Base-by-base conservation (phyloP, 2,113 vertebrate genomes). In the Danionella cerebrum region DNA sequence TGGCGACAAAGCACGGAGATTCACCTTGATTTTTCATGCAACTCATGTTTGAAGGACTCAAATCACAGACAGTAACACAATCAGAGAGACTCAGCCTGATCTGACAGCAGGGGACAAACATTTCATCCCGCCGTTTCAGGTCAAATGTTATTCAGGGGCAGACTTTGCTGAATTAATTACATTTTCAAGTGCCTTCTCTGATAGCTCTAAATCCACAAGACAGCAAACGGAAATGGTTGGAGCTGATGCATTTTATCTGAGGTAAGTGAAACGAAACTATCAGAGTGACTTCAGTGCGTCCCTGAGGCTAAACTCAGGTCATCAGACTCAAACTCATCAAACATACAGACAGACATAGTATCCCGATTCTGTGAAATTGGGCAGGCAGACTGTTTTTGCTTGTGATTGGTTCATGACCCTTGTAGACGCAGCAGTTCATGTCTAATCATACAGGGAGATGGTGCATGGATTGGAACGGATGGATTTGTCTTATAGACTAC, bases 131-230 rank as follows among this genome's bases (percentile, higher is more conserved):
- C 25, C 25, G 53, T 59, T 68, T 63, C 63, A 52, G 69, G 54
- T 25, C 38, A 55, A 55, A 74, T 68, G 29, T 67, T 55, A 55
- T 63, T 66, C 8, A 21, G 24, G 65, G 65, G 44, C 69, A 51
- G 67, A 59, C 35, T 62, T 35, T 35, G 42, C 41, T 24, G 58
- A 54, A 48, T 69, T 74, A 69, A 78, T 75, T 65, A 75, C 21
- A 54, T 69, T 69, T 58, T 51, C 14, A 25, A 68, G 67, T 47
- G 38, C 50, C 41, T 71, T 39, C 38, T 24, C 64, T 68, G 67
- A 70, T 73, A 69, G 66, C 10, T 71, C 29, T 63, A 69, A 71
- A 71, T 59, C 65, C 63, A 33, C 35, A 18, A 55, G 66, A 72
- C 27, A 51, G 38, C 24, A 5, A 21, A 36, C 60, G 27, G 53